Evolutionary conservation across 1,140 invertebrate species (phyloP).

Genomic region (Sarcophaga bullata): DNA sequence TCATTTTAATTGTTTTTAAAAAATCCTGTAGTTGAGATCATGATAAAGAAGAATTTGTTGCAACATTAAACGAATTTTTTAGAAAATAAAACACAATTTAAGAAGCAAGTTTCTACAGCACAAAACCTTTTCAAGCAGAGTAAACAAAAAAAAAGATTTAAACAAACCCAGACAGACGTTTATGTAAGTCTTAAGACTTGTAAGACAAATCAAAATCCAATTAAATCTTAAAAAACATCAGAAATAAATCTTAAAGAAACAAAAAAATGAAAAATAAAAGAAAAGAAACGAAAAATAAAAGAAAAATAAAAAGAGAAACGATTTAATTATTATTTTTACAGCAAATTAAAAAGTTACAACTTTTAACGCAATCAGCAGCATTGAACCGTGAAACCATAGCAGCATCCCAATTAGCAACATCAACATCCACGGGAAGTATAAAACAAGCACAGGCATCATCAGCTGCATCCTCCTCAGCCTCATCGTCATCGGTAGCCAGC

Average conservation of each 20-base stretch:
- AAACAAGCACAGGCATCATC: not conserved
- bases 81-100: no score
- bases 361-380: slow-evolving; percentile 64
- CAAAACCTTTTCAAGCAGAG: no score
- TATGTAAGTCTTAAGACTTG: no score
- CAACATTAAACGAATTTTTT: no score
- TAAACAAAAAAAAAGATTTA: no score
- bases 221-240: not conserved
- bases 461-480: slow-evolving; percentile 34
- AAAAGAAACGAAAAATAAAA: no score
- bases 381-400: slow-evolving; percentile 65
- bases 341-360: slow-evolving; percentile 66
- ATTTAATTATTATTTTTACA: slow-evolving; percentile 47
- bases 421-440: slow-evolving; percentile 49
- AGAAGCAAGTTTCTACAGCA: no score
- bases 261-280: no score
- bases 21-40: no score
- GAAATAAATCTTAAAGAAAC: not conserved
- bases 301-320: not conserved
- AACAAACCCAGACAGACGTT: no score
- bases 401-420: slow-evolving; percentile 65
- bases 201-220: not conserved
- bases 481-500: not conserved
- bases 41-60: no score
- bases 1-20: no score